These are phyloP conservation scores for Hemicordylus capensis DNA, from an alignment of 2,113 vertebrate genomes.

Conservation along the genomic window DNA sequence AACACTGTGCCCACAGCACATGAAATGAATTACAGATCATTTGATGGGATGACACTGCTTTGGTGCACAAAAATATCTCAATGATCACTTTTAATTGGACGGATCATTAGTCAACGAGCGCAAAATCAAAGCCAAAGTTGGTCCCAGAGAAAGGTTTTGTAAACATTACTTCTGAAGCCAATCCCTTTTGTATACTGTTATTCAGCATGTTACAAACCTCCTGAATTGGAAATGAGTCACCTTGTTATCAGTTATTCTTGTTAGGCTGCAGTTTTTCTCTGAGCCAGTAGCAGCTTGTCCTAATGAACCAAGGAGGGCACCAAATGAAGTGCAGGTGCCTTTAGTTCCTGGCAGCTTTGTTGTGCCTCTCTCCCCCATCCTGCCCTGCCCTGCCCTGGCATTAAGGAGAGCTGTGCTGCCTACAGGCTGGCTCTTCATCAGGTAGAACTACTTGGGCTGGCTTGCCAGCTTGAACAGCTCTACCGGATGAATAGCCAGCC, in stretches of 20 bases:
- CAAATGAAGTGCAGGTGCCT: too few relatives aligned
- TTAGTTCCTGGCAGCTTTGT: too few relatives aligned
- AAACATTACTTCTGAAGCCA: conserved; percentile 7
- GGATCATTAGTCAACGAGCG: background rate
- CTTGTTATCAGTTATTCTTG: conserved; percentile 57
- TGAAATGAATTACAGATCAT: background rate
- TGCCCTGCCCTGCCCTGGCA: too few relatives aligned
- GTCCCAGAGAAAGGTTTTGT: background rate
- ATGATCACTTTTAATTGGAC: background rate
- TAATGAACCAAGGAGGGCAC: too few relatives aligned
- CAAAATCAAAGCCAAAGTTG: rapidly evolving
- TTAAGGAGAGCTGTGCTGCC: too few relatives aligned
- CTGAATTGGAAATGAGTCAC: conserved; percentile 58
- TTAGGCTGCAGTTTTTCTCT: conserved; percentile 36
- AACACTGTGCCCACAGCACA: rapidly evolving
- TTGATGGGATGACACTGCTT: background rate
- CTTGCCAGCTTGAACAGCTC: too few relatives aligned
- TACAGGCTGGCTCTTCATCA: too few relatives aligned
- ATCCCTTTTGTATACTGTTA: conserved; percentile 34
- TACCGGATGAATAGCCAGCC: too few relatives aligned
- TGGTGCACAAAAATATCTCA: background rate
- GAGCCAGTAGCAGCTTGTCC: too few relatives aligned
- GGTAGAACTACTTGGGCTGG: too few relatives aligned
- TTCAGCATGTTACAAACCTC: conserved; percentile 41
- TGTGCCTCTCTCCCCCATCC: too few relatives aligned